Evolutionary conservation across 2,888 invertebrate species (phyloP), one percentile per base, ranked within the genome.

Genomic region (Cheilosia variabilis): DNA sequence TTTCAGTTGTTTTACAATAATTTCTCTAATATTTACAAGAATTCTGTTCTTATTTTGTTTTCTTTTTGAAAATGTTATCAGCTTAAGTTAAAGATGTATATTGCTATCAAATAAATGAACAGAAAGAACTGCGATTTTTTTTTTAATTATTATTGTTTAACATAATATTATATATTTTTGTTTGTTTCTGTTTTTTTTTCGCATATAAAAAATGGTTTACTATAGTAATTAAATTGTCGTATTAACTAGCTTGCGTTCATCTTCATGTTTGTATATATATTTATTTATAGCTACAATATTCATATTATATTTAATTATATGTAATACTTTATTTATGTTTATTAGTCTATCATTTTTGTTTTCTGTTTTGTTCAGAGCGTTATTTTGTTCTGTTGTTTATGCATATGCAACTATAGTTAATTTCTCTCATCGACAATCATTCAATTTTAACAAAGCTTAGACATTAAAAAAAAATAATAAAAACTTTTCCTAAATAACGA

Each of bases 301-400:
- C n/a, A 55, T 83, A 47, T 73, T 62, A 37, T 79, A 60, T 86
- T 72, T 73, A 69, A 53, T 78, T 76, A 65, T 80, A 80, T 27
- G 66, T 86, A 80, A 84, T 84, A 84, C 80, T 80, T 87, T 86
- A 24, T 72, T 77, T 78, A 79, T 84, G 79, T 87, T 88, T 83
- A 71, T 87, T 87, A 87, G 87, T 87, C 83, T 83, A 77, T 87
- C 60, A 75, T 77, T 63, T 75, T 68, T 75, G 41, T 41, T 9
- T 53, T 81, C 43, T 77, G 68, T 22, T 66, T 78, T 71, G 43
- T 69, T 79, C 57, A 63, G 58, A n/a, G 15, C 6, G 45, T 50
- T 41, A 60, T 63, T 68, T 50, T 80, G 41, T 43, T 52, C 15
- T 41, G 45, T 37, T 43, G 24, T 57, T 55, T 81, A 47, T 72